Evolutionary conservation across 2,888 invertebrate genomes (phyloP), one percentile per base, ranked within the genome.

Genomic region (Leptinotarsa haldemani): DNA sequence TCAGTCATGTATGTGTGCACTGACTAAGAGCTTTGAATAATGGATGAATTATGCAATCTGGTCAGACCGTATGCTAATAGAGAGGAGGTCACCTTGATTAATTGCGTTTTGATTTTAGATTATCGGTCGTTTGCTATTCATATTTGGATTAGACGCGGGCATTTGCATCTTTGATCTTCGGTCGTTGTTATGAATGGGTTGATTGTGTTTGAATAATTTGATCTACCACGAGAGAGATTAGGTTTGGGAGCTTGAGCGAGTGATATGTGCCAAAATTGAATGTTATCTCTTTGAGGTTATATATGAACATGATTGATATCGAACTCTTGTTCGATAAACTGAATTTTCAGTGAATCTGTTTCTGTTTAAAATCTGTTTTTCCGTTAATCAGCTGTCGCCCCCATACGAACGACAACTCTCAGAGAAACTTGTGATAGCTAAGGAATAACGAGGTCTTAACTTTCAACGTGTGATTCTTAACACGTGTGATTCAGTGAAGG

Each of bases 71-170:
- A 85, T 85, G 84, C 83, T 84, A 85, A 85, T 84, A 80, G 76
- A 61, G 40, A 78, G 81, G 75, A 79, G 81, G 80, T 82, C 82
- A 82, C 74, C 81, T 82, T 86, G 86, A 86, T 86, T 86, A 86
- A 86, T 86, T 86, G 84, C 85, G 81, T 82, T 86, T 86, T 86
- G 85, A 86, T 86, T 85, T 83, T 81, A 84, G 86, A 86, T 86
- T 86, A 86, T 86, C 85, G 82, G 82, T 81, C 82, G 81, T 82
- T 81, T 82, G 80, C 82, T 82, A 80, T 83, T 82, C 83, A 82
- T 83, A 82, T 81, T 77, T 81, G 79, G 80, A 78, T 78, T 78
- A 80, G 77, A 79, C 77, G 73, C 67, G 65, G 40, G 40, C 63
- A 72, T 75, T 75, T 75, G 75, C 75, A 75, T 75, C 75, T 75